These are phyloP conservation scores for Pseudocheirus occidentalis DNA, from an alignment of 2,797 vertebrate genomes.

Conservation along the genomic window DNA sequence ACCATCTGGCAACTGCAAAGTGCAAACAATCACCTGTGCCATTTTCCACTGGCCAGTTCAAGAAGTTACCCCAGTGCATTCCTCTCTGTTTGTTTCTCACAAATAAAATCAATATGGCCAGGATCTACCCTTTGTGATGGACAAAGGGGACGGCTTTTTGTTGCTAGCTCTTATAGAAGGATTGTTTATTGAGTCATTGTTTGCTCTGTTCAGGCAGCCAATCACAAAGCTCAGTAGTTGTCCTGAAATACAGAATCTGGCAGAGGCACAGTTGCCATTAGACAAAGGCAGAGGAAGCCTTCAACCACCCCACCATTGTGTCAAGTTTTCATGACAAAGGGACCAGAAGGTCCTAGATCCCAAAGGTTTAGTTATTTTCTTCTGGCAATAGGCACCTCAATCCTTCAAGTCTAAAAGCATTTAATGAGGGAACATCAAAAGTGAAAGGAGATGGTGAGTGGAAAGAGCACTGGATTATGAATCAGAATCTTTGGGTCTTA, in stretches of 20 bases:
- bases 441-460: background rate
- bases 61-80: background rate
- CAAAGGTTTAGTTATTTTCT: background rate
- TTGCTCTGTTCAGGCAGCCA: background rate
- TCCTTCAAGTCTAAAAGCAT: background rate
- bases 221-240: background rate
- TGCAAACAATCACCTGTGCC: background rate
- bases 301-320: background rate
- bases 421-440: background rate
- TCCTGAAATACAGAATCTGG: background rate
- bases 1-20: background rate
- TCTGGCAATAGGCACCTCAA: background rate
- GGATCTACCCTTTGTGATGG: rapidly evolving
- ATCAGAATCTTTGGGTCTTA: background rate
- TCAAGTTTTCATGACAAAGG: background rate
- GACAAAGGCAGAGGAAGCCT: background rate
- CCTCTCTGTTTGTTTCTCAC: rapidly evolving
- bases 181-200: background rate
- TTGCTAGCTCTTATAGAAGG: background rate
- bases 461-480: background rate
- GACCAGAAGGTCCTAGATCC: background rate
- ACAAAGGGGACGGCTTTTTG: background rate
- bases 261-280: background rate
- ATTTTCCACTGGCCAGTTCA: background rate
- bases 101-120: background rate